phyloP scores from a whole-genome alignment of 2,113 vertebrate genomes.

The Tricholaema leucomelas region DNA sequence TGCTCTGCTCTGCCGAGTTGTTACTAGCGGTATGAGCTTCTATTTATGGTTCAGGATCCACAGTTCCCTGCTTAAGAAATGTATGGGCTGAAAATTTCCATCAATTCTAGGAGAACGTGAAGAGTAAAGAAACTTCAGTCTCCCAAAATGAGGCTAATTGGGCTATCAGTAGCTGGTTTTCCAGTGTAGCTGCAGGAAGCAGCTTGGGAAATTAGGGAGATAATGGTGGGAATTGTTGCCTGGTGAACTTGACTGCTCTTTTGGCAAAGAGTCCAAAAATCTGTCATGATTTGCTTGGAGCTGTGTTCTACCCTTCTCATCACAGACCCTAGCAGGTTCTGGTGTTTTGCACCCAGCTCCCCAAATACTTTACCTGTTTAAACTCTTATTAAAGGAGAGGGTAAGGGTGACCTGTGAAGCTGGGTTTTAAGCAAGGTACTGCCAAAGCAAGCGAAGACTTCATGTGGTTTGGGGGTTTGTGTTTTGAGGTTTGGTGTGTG shows the following conservation, averaged over 20 bases:
- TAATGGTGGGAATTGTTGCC: slow-evolving; percentile 15
- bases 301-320: neutral
- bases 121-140: neutral
- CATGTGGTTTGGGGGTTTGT: too few species aligned
- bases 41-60: neutral
- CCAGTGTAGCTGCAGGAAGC: neutral
- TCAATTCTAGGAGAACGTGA: neutral
- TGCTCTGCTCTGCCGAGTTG: neutral
- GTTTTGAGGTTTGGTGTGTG: too few species aligned
- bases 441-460: neutral
- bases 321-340: neutral
- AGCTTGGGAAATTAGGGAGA: neutral
- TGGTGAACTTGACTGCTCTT: neutral
- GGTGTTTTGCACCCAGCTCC: neutral
- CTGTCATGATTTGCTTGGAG: neutral
- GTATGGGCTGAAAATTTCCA: neutral
- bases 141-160: neutral
- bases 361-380: neutral
- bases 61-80: neutral
- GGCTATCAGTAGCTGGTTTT: slow-evolving; percentile 21
- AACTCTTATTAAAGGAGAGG: neutral
- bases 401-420: neutral
- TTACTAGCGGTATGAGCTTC: neutral
- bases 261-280: neutral
- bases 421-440: neutral